Base-by-base conservation (phyloP, 2,888 invertebrate genomes). In the Andrena minutula region DNA sequence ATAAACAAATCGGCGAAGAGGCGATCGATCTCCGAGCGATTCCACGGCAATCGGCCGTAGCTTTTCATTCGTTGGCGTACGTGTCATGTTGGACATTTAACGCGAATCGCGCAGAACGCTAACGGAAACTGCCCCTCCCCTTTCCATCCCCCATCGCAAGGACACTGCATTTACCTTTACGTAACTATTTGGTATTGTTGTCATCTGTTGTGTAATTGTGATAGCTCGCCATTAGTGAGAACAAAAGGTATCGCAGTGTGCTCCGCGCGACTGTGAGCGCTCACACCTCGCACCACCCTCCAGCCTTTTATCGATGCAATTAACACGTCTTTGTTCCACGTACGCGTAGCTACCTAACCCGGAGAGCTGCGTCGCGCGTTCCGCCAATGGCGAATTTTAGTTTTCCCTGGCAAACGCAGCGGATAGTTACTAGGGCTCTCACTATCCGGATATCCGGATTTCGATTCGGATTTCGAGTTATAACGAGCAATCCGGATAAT, bases 141-240 rank as follows among this genome's bases (percentile, higher is more conserved):
- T 35, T 28, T 47, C 30, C 58, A 68, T n/a, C 60, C 12, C 8
- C 16, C 47, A 10, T 26, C 26, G 35, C 60, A 70, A 41, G 66
- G 20, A 75, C 66, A 65, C 75, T 76, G 73, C 71, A 73, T 78
- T 80, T 78, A 75, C 70, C 28, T 75, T 79, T 75, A 80, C 78
- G 75, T 83, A 85, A 86, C 53, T 26, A 16, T 12, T 7, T 41
- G 53, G 78, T 83, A 82, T 79, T 84, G 82, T 82, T 84, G 56
- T 73, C 68, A 65, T 26, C 56, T 26, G n/a, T 82, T 78, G 73
- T 58, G 73, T 78, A 85, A 85, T 78, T 75, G 23, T 10, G 56
- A 23, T 23, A 76, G 80, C 60, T 53, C 30, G 69, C 23, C 63
- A 35, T 60, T 72, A 47, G 70, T 75, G 68, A 73, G 73, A 85